Evolutionary conservation across 2,113 vertebrate species (phyloP).

Genomic region (Butorides virescens): DNA sequence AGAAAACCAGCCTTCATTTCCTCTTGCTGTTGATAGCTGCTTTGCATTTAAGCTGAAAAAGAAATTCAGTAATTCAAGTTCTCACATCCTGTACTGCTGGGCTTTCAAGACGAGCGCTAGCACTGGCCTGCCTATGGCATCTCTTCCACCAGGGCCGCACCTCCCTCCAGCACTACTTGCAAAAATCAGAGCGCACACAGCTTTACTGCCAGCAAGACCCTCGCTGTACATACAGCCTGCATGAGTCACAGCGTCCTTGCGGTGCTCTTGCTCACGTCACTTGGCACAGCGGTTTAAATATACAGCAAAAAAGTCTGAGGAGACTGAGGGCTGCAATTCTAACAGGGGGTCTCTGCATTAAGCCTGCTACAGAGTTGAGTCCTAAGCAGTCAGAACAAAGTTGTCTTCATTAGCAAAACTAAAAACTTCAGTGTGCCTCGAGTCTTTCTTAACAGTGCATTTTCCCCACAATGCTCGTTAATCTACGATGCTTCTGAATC

Average conservation of each 20-base stretch:
- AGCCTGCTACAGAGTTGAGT: not conserved
- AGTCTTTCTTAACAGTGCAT: not conserved
- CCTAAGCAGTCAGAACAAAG: not conserved
- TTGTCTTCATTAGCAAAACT: not conserved
- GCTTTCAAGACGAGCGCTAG: not conserved
- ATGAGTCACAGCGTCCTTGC: not conserved
- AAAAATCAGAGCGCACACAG: not conserved
- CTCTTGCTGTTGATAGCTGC: not conserved
- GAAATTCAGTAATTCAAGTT: not conserved
- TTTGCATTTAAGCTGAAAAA: not conserved
- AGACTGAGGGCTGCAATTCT: not conserved
- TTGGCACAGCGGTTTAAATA: not conserved
- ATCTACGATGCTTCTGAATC: rapidly evolving
- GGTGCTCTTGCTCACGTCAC: not conserved
- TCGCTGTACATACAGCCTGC: not conserved
- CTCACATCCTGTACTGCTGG: rapidly evolving
- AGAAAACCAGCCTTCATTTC: not conserved
- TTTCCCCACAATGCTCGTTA: not conserved
- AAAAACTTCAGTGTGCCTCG: not conserved
- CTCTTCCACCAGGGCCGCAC: not conserved
- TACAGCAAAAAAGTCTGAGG: not conserved
- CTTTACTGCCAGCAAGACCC: not conserved
- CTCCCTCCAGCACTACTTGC: not conserved
- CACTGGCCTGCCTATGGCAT: not conserved
- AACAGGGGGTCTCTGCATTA: not conserved